These are phyloP conservation scores for Perca schrenkii DNA, from an alignment of 2,113 vertebrate genomes.

Conservation along the genomic window DNA sequence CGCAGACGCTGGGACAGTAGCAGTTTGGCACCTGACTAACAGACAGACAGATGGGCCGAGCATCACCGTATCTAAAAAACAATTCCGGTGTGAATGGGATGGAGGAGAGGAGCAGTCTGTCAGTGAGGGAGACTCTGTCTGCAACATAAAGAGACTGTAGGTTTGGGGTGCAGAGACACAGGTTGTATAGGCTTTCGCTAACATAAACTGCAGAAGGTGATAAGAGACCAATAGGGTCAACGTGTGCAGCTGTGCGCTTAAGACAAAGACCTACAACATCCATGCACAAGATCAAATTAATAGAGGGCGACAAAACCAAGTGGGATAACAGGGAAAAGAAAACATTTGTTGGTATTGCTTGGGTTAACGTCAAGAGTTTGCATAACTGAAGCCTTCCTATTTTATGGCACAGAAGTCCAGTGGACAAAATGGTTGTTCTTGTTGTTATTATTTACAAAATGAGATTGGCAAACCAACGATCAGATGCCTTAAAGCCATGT, in stretches of 20 bases:
- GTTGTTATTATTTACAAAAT: constrained; percentile 94
- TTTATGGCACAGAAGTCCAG: constrained; percentile 94
- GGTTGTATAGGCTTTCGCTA: not conserved
- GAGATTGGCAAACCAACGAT: constrained; percentile 85
- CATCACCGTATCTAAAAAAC: constrained; percentile 27
- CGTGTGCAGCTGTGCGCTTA: constrained; percentile 21
- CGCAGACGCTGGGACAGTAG: constrained; percentile 48
- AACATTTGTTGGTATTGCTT: constrained; percentile 84
- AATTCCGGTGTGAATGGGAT: not conserved
- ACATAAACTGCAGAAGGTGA: constrained; percentile 7
- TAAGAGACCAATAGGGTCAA: not conserved
- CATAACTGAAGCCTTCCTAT: constrained; percentile 91
- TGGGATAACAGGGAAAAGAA: constrained; percentile 36
- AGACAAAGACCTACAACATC: constrained; percentile 36
- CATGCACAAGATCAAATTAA: constrained; percentile 45
- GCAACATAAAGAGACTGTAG: constrained; percentile 17
- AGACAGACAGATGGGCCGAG: constrained; percentile 56
- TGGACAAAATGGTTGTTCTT: constrained; percentile 86
- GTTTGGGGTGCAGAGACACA: constrained; percentile 19
- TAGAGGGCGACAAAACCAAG: constrained; percentile 20
- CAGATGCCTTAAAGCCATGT: constrained; percentile 96
- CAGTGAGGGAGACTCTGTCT: constrained; percentile 17
- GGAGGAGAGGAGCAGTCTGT: constrained; percentile 5
- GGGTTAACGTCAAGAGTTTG: constrained; percentile 79
- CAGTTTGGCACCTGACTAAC: constrained; percentile 63